Evolutionary conservation across 2,797 vertebrate genomes (phyloP).

Genomic region (Enteromius fasciolatus): DNA sequence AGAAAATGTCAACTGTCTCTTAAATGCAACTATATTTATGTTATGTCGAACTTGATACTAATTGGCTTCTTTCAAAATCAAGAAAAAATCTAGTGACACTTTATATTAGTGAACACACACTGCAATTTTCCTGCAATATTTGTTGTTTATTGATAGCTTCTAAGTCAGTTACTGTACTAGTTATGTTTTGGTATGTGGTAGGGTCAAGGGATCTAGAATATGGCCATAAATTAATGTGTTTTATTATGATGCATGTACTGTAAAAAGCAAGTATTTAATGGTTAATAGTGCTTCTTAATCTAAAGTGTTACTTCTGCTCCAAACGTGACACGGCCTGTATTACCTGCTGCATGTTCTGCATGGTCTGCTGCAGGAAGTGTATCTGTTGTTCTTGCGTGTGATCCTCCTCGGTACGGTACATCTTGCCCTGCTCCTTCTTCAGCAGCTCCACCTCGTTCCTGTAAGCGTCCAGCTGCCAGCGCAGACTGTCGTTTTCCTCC

Average conservation of each 20-base stretch:
- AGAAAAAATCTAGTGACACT: neutral
- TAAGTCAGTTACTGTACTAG: no score
- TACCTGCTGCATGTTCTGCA: conserved; percentile 96
- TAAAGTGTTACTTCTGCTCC: neutral
- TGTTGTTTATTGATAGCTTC: neutral
- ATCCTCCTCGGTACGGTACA: conserved; percentile 81
- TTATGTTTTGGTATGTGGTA: neutral
- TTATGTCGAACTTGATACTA: neutral
- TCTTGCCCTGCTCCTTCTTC: conserved; percentile 86
- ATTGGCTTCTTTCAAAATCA: neutral
- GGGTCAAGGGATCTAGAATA: neutral
- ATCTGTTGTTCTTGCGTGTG: conserved; percentile 86
- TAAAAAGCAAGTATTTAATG: neutral
- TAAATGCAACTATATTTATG: neutral
- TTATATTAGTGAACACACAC: neutral
- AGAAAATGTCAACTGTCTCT: neutral
- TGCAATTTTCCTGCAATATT: neutral
- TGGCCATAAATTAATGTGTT: neutral
- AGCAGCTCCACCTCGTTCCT: conserved; percentile 94
- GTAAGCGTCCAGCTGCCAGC: conserved; percentile 95
- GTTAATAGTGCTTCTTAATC: neutral
- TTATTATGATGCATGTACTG: neutral
- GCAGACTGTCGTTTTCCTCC: conserved; percentile 94
- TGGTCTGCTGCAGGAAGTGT: conserved; percentile 89
- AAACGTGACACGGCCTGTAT: neutral